These are phyloP conservation scores for Pagetopsis macropterus DNA, from an alignment of 2,797 vertebrate species.

Conservation along the genomic window DNA sequence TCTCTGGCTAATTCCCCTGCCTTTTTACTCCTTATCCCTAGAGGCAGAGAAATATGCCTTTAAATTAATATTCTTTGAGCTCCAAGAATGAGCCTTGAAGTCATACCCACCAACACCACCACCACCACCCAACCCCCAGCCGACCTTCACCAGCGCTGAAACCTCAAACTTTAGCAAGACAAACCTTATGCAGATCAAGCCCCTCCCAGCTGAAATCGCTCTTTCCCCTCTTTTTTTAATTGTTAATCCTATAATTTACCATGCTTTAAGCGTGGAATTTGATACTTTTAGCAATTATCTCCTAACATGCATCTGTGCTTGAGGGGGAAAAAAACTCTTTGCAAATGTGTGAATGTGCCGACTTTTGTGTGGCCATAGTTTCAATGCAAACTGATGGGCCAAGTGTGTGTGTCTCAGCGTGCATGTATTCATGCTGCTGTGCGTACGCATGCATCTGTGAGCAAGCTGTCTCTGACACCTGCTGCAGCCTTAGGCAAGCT, in stretches of 20 bases:
- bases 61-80: slow-evolving; percentile 52
- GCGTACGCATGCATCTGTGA: slow-evolving; percentile 54
- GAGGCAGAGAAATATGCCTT: slow-evolving; percentile 47
- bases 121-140: slow-evolving; percentile 48
- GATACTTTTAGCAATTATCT: slow-evolving; percentile 1
- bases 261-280: slow-evolving; percentile 28
- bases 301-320: not conserved
- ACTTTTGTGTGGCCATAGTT: slow-evolving; percentile 24
- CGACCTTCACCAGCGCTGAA: slow-evolving; percentile 20
- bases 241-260: slow-evolving; percentile 66
- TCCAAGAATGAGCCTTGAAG: slow-evolving; percentile 30
- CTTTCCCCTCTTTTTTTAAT: slow-evolving; percentile 15
- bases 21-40: not conserved
- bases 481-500: slow-evolving; percentile 53
- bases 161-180: slow-evolving; percentile 19
- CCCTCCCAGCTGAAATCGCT: slow-evolving; percentile 39
- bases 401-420: slow-evolving; percentile 14
- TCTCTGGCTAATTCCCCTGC: not conserved
- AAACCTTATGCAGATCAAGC: slow-evolving; percentile 3
- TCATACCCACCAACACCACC: slow-evolving; percentile 27
- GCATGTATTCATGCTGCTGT: slow-evolving; percentile 32
- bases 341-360: slow-evolving; percentile 19
- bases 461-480: slow-evolving; percentile 63
- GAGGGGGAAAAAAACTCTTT: not conserved
- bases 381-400: slow-evolving; percentile 20